Conservation (phyloP, 2,113 vertebrate species). For the Thalassoma bifasciatum region DNA sequence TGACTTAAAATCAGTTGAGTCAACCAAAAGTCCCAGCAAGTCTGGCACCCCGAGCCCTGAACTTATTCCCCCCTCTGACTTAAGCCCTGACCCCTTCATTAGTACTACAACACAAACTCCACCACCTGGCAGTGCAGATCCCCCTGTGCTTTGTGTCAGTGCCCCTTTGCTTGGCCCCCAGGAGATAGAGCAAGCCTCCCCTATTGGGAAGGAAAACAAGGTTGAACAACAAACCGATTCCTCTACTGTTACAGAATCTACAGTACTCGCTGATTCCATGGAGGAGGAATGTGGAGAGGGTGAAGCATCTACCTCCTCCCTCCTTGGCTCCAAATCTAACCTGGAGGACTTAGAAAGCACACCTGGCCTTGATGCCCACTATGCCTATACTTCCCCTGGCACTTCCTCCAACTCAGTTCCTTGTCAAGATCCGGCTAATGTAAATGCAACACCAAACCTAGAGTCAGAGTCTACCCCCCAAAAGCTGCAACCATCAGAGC, state of each 20-base stretch:
- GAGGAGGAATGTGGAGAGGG: constrained; percentile 48
- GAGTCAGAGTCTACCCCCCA: constrained; percentile 49
- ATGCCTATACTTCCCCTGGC: constrained; percentile 55
- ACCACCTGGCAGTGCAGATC: constrained; percentile 62
- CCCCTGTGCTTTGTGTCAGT: constrained; percentile 76
- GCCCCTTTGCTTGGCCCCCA: constrained; percentile 47
- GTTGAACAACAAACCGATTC: constrained; percentile 46
- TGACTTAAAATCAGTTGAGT: constrained; percentile 44
- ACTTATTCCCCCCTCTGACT: constrained; percentile 70
- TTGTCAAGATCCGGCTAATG: constrained; percentile 59
- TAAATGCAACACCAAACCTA: constrained; percentile 23
- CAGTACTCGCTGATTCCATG: constrained; percentile 39
- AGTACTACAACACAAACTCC: constrained; percentile 64
- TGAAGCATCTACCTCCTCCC: constrained; percentile 56
- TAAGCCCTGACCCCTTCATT: constrained; percentile 76
- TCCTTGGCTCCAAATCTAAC: constrained; percentile 62
- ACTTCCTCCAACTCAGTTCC: constrained; percentile 72
- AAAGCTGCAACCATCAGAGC: constrained; percentile 59
- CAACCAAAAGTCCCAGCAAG: constrained; percentile 48
- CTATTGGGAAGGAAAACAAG: constrained; percentile 42
- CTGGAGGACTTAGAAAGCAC: constrained; percentile 82
- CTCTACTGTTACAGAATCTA: constrained; percentile 59
- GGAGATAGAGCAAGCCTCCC: constrained; percentile 32
- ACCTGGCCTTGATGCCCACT: constrained; percentile 44
- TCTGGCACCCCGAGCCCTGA: constrained; percentile 73